Conservation (phyloP, 2,888 invertebrate species). For the Tiliacea citrago region DNA sequence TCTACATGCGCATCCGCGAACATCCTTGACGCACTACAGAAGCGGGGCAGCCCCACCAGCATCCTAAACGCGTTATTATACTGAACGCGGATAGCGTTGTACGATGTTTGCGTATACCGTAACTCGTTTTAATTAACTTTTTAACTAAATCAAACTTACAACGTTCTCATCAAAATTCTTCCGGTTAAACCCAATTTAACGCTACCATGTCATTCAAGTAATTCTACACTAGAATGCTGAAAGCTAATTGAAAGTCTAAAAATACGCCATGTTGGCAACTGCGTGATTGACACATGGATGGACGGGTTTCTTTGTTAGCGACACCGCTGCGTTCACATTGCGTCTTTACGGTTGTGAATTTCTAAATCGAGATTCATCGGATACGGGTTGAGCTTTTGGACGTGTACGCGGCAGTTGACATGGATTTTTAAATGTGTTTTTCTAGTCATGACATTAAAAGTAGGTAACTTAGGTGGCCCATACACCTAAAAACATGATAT, state of each 20-base stretch:
- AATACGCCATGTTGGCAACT: slow-evolving; percentile 75
- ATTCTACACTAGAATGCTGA: slow-evolving; percentile 77
- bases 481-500: too few relatives aligned
- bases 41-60: too few relatives aligned
- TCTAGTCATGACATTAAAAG: not conserved
- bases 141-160: not conserved
- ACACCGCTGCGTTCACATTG: slow-evolving; percentile 62
- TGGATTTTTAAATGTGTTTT: not conserved
- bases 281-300: slow-evolving; percentile 67
- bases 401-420: not conserved
- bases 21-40: too few relatives aligned
- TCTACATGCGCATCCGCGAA: too few relatives aligned
- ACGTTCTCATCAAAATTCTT: slow-evolving; percentile 30
- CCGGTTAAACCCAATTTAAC: slow-evolving; percentile 54
- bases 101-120: too few relatives aligned
- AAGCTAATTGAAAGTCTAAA: slow-evolving; percentile 83
- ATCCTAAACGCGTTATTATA: too few relatives aligned
- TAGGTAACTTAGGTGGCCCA: not conserved
- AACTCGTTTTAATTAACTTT: not conserved
- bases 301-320: slow-evolving; percentile 76
- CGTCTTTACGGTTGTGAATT: slow-evolving; percentile 57
- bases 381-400: slow-evolving; percentile 10
- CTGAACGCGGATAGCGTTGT: too few relatives aligned
- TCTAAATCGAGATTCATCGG: slow-evolving; percentile 54
- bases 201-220: slow-evolving; percentile 64